Conservation (phyloP, 1,140 invertebrate genomes). For the Cherax destructor region DNA sequence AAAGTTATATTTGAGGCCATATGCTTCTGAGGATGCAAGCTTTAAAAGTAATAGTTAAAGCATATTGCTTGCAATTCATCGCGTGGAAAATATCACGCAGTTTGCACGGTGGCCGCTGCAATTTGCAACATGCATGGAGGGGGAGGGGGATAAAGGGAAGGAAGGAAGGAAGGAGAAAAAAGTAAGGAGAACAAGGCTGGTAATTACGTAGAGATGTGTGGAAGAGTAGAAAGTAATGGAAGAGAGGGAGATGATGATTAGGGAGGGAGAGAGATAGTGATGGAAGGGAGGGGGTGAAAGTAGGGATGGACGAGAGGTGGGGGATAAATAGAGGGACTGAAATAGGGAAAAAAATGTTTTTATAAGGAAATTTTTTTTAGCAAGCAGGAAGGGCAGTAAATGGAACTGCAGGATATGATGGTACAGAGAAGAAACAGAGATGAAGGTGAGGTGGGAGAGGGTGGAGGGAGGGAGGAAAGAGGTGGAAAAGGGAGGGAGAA, state of each 20-base stretch:
- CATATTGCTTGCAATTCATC: not conserved
- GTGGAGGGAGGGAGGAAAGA: too few relatives aligned
- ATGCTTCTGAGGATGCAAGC: not conserved
- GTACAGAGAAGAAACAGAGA: too few relatives aligned
- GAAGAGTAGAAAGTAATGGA: not conserved
- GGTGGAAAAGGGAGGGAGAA: too few relatives aligned
- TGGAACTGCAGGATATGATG: too few relatives aligned
- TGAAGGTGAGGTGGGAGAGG: too few relatives aligned
- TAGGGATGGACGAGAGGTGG: too few relatives aligned
- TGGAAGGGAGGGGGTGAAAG: too few relatives aligned
- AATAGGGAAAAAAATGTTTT: not conserved
- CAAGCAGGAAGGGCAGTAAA: too few relatives aligned
- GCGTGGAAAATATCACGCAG: not conserved
- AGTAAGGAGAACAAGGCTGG: too few relatives aligned
- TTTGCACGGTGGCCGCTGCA: not conserved
- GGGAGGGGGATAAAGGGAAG: not conserved
- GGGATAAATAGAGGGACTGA: too few relatives aligned
- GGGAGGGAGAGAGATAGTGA: constrained; percentile 8
- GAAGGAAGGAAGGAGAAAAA: not conserved
- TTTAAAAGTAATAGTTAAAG: not conserved
- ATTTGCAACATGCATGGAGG: not conserved
- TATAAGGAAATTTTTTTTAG: too few relatives aligned
- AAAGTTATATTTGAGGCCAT: not conserved
- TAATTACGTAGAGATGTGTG: not conserved
- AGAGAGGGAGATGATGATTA: not conserved